Conservation (phyloP, 37 sponge, comb jelly and placozoan genomes). For the Agelas oroides region DNA sequence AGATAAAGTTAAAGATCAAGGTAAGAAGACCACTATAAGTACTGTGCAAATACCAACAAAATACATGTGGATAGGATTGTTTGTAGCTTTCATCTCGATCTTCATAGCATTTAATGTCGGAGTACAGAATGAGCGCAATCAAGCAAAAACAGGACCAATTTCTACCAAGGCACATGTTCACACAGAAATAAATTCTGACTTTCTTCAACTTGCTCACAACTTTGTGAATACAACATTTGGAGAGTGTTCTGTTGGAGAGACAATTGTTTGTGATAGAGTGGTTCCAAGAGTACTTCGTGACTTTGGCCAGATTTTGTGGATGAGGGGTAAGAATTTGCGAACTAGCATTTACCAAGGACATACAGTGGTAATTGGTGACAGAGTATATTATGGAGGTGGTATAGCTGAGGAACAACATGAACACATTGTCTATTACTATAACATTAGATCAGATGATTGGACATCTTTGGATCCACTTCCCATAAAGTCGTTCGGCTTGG, state of each 20-base stretch:
- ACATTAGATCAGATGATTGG: slow-evolving; percentile 12
- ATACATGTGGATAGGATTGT: neutral
- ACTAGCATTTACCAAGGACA: slow-evolving; percentile 23
- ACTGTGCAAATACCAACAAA: slow-evolving; percentile 7
- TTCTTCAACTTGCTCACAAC: neutral
- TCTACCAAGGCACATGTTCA: neutral
- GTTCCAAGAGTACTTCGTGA: slow-evolving; percentile 11
- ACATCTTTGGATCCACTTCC: slow-evolving; percentile 6
- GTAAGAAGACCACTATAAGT: neutral
- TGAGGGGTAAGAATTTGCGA: slow-evolving; percentile 11
- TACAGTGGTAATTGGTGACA: slow-evolving; percentile 20
- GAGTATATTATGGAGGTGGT: slow-evolving; percentile 19
- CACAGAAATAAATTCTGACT: neutral
- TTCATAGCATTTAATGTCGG: neutral
- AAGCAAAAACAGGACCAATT: slow-evolving; percentile 7
- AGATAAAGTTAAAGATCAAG: neutral
- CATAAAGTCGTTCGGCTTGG: slow-evolving; percentile 35
- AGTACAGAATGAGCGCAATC: slow-evolving; percentile 2
- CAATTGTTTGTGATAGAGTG: slow-evolving; percentile 12
- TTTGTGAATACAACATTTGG: slow-evolving; percentile 17
- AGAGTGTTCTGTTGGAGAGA: neutral
- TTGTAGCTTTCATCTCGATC: neutral
- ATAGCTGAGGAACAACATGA: slow-evolving; percentile 13
- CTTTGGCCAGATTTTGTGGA: slow-evolving; percentile 24
- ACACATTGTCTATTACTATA: slow-evolving; percentile 34